Base-by-base conservation (phyloP, 2,888 invertebrate genomes). In the Drosophila rellima region DNA sequence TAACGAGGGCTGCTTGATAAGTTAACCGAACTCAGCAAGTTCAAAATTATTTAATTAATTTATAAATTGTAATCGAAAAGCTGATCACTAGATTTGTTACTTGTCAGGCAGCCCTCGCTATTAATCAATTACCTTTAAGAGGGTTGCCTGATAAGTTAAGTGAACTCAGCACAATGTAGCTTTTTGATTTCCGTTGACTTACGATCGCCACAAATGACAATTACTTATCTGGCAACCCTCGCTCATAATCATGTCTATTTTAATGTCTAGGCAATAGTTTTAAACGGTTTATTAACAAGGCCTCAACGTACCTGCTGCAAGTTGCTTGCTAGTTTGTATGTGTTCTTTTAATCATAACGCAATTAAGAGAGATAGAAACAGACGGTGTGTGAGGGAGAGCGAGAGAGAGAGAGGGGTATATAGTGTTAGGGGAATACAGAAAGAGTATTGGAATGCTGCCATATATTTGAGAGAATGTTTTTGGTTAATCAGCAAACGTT, bases 281-380 rank as follows among this genome's bases (percentile, higher is more conserved):
- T 84, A 80, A 85, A 82, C 80, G 87, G 85, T 86, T 75, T 87
- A 87, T 84, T 86, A 89, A 86, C 87, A 84, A 84, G 80, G 78
- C 80, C 89, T 82, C 79, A 88, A 91, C 90, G 90, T 90, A 90
- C 91, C 90, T 90, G 91, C 91, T 90, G 91, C 90, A 90, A 90
- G 87, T 73, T 70, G 83, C 90, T 90, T 91, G 90, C 83, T 88
- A 87, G 91, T 90, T 90, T 76, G 90, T 91, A 91, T 87, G 90
- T 87, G 90, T 87, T 73, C 63, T 74, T 45, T 47, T 70, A 72
- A 66, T 55, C 68, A 55, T 78, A 79, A 57, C 56, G 42, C 18
- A 37, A 29, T n/a, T 18, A 31, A 48, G 31, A 33, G 33, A 31
- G 18, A 20, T n/a, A 15, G 40, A 48, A 18, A 65, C 29, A 47